Evolutionary conservation across 2,888 invertebrate species (phyloP), one percentile per base, ranked within the genome.

Genomic region (Cremastobaeus sp.): DNA sequence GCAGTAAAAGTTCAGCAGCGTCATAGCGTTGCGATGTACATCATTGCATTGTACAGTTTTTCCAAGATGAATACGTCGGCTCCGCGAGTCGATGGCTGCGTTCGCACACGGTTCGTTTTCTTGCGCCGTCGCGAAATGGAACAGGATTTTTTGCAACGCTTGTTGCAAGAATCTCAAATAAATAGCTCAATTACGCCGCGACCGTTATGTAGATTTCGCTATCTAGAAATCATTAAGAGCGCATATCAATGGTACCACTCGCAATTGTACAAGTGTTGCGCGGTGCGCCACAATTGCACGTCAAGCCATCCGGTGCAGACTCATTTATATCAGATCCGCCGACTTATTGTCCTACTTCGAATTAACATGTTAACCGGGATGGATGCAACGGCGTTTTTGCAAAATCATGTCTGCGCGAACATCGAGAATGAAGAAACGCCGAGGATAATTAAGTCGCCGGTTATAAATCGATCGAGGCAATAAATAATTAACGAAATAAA

Each of bases 171-270:
- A 37, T 54, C 30, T 59, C 59, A 52, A 68, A 68, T 68, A 68
- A 59, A 68, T 68, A 45, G 59, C 68, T 68, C 68, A 50, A 68
- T 59, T 59, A 59, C 18, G 59, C 25, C n/a, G 52, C 50, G 43
- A 55, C 20, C 17, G 32, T 32, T 37, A 17, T 12, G 32, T 34
- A 18, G 41, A 62, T 32, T 47, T 28, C 37, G 34, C 35, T 20
- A 66, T 55, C 55, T 41, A n/a, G 30, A 32, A 5, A 41, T 55
- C 65, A 55, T 55, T 55, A 41, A 48, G 48, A 37, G 14, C 8
- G 14, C 34, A 1, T 15, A 37, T 43, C 43, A 54, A 65, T 54
- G 45, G 48, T 21, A 57, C 14, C 41, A 47, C 25, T 9, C 8
- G 57, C 43, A 32, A 55, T 28, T 15, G 11, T 35, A 41, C 8